Percentiles rank a stretch among this genome's conserved stretches.
These are phyloP conservation scores for Andrena camellia DNA, from an alignment of 2,888 invertebrate species.

Conservation along the genomic window DNA sequence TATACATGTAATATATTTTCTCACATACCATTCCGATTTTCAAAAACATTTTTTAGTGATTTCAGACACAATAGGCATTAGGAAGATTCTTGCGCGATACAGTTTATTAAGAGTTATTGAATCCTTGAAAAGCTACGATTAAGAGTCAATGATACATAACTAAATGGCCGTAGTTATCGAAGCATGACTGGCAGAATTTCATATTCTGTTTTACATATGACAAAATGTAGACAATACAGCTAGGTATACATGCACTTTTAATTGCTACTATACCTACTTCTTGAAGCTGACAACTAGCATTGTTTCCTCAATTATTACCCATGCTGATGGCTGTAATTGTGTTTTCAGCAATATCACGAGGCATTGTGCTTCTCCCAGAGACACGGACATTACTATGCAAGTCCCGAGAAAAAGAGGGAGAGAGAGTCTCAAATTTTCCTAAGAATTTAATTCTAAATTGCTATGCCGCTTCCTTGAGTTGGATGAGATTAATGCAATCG, in stretches of 20 bases:
- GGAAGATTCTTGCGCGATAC: background rate
- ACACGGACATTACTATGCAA: background rate
- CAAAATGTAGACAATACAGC: no score
- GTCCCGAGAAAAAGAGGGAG: background rate
- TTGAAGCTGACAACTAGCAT: background rate
- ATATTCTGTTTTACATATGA: no score
- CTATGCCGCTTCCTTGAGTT: background rate
- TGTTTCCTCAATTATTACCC: constrained; percentile 24
- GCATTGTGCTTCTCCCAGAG: background rate
- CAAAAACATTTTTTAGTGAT: background rate
- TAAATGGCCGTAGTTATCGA: no score
- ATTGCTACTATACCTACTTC: background rate
- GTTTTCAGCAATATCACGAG: background rate
- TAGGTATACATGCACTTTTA: background rate
- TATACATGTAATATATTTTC: no score
- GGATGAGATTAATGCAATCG: background rate
- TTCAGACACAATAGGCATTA: background rate
- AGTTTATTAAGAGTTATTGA: background rate
- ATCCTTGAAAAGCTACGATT: background rate
- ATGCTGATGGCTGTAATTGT: background rate
- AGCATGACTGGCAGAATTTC: no score
- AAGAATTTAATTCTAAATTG: background rate
- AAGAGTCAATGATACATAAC: no score
- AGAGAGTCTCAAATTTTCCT: background rate
- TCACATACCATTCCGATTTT: background rate